Percentiles rank a stretch among this genome's conserved stretches.
phyloP scores from a whole-genome alignment of 2,797 vertebrate genomes.

The Melanotaenia parkinsoni region DNA sequence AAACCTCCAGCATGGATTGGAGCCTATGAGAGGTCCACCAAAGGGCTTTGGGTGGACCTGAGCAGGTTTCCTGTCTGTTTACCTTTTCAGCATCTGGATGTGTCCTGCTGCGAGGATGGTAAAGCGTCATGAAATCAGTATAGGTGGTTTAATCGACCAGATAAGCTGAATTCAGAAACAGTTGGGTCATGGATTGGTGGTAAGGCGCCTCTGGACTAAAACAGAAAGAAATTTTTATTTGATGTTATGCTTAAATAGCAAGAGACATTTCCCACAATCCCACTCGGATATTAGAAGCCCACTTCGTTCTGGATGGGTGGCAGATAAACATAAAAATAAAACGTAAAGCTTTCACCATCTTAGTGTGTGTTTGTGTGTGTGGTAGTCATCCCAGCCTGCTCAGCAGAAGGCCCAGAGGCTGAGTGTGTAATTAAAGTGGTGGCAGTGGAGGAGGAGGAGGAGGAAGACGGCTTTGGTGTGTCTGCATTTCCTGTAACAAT shows the following conservation, averaged over 20 bases:
- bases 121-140: background rate
- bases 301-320: slow-evolving; percentile 21
- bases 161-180: background rate
- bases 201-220: slow-evolving; percentile 19
- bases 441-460: background rate
- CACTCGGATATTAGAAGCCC: slow-evolving; percentile 44
- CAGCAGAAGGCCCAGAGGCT: slow-evolving; percentile 29
- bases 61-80: slow-evolving; percentile 12
- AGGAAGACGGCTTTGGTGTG: slow-evolving; percentile 38
- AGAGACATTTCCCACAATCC: slow-evolving; percentile 59
- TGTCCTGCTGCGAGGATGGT: background rate
- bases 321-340: slow-evolving; percentile 30
- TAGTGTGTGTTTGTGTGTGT: slow-evolving; percentile 1
- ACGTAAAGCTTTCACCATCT: background rate
- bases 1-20: slow-evolving; percentile 39
- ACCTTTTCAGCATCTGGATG: background rate
- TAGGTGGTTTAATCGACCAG: slow-evolving; percentile 22
- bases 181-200: slow-evolving; percentile 16
- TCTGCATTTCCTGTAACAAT: slow-evolving; percentile 77
- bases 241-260: slow-evolving; percentile 46
- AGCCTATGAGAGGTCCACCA: background rate
- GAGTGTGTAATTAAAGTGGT: slow-evolving; percentile 68
- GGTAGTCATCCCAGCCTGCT: slow-evolving; percentile 31
- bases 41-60: too few species aligned
- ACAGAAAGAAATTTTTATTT: slow-evolving; percentile 35